Conservation (phyloP, 2,797 vertebrate species). For the Pangasius djambal region DNA sequence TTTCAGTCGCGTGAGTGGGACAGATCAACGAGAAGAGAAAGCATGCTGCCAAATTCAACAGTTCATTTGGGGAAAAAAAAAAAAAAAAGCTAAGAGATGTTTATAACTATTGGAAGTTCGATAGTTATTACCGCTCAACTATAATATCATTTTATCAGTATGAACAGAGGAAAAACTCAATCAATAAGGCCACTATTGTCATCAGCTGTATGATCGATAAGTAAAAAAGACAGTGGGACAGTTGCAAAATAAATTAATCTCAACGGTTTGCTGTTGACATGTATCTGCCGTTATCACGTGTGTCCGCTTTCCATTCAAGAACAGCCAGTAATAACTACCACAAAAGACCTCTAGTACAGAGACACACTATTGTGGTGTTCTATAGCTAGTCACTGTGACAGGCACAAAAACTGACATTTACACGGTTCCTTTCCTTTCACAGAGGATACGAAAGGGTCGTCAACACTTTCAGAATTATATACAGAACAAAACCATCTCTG, state of each 20-base stretch:
- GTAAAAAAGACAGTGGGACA: not conserved
- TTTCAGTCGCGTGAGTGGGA: not conserved
- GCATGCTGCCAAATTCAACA: not conserved
- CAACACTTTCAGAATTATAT: constrained; percentile 47
- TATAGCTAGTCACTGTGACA: not conserved
- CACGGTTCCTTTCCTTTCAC: constrained; percentile 40
- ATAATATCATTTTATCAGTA: not conserved
- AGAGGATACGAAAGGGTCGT: constrained; percentile 49
- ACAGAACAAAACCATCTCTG: constrained; percentile 35
- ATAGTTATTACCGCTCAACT: not conserved
- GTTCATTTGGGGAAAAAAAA: not conserved
- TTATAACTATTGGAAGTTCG: not conserved
- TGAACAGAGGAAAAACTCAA: not conserved
- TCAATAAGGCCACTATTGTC: not conserved
- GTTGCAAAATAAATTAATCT: constrained; percentile 51
- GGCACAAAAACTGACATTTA: constrained; percentile 13
- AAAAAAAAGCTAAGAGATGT: not conserved
- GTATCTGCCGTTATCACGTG: constrained; percentile 6
- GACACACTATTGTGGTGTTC: constrained; percentile 6
- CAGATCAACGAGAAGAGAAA: not conserved
- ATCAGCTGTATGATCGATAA: not conserved
- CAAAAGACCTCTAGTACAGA: not conserved
- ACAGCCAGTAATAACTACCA: not conserved
- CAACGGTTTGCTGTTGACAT: not conserved
- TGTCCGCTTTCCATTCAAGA: constrained; percentile 2